phyloP scores from a whole-genome alignment of 2,113 vertebrate genomes.

The Trogon surrucura region DNA sequence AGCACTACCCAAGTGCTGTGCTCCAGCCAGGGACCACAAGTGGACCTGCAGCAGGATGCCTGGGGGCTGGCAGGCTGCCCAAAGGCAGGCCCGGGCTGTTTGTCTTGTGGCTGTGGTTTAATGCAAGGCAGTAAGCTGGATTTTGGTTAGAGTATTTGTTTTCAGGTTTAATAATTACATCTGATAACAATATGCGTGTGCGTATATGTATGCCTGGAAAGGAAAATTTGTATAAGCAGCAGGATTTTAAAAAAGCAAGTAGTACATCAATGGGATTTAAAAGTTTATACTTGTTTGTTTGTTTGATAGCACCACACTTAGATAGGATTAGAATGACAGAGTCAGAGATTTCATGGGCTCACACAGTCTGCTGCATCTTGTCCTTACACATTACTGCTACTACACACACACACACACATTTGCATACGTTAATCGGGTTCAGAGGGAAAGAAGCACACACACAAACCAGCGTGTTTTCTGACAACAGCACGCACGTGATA shows the following conservation, averaged over 20 bases:
- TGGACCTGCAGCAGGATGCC: not conserved
- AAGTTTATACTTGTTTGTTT: not conserved
- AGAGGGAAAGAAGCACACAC: not conserved
- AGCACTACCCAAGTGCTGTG: not conserved
- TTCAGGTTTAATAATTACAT: not conserved
- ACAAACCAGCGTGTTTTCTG: not conserved
- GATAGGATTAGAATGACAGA: not conserved
- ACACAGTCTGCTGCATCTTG: not conserved
- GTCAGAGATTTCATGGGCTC: not conserved
- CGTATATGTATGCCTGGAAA: not conserved
- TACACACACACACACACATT: not conserved
- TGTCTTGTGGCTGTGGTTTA: not conserved
- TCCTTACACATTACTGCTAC: fast-evolving
- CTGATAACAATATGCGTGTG: not conserved
- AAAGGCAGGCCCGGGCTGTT: not conserved
- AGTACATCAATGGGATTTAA: not conserved
- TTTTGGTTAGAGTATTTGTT: not conserved
- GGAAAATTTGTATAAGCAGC: not conserved
- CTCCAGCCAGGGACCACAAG: not conserved
- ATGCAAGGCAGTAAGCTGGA: not conserved
- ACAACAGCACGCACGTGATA: not conserved
- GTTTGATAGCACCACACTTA: not conserved
- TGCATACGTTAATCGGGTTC: not conserved
- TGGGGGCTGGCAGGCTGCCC: not conserved
- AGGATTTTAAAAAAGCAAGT: not conserved